Conservation (phyloP, 2,888 invertebrate species). For the Thecophora atra region DNA sequence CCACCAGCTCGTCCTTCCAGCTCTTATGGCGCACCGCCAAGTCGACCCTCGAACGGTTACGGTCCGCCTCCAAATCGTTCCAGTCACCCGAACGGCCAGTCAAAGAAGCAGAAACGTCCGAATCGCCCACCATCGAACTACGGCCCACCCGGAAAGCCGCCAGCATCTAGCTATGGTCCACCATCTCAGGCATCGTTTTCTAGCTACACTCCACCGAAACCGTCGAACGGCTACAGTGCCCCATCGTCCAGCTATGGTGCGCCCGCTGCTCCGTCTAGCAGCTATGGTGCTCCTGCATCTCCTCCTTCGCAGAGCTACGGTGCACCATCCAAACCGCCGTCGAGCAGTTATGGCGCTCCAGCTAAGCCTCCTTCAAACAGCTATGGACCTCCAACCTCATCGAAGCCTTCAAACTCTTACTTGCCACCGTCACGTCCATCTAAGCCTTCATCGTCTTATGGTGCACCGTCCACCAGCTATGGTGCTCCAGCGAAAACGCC, state of each 20-base stretch:
- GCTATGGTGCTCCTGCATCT: conserved; percentile 63
- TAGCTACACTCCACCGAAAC: conserved; percentile 47
- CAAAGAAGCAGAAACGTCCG: conserved; percentile 52
- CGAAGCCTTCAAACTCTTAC: conserved; percentile 61
- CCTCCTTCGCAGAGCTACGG: conserved; percentile 56
- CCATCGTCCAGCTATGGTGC: conserved; percentile 65
- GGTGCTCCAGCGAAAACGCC: conserved; percentile 58
- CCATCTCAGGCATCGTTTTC: conserved; percentile 48
- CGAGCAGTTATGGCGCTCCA: conserved; percentile 58
- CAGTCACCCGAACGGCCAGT: conserved; percentile 61
- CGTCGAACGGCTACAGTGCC: conserved; percentile 66
- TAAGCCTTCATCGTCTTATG: conserved; percentile 63
- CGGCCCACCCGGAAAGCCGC: conserved; percentile 64
- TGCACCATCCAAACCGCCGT: conserved; percentile 52
- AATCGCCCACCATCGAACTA: conserved; percentile 69
- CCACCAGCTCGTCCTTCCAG: conserved; percentile 56
- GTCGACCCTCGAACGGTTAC: conserved; percentile 58
- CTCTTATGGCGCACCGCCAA: conserved; percentile 56
- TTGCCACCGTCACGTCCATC: conserved; percentile 34
- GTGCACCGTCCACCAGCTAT: conserved; percentile 61
- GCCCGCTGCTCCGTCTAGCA: conserved; percentile 56
- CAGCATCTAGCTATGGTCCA: conserved; percentile 53
- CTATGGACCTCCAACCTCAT: conserved; percentile 62
- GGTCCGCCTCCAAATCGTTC: conserved; percentile 53
- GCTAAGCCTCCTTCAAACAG: conserved; percentile 11